Conservation (phyloP, 2,113 vertebrate genomes). For the Anhinga anhinga region DNA sequence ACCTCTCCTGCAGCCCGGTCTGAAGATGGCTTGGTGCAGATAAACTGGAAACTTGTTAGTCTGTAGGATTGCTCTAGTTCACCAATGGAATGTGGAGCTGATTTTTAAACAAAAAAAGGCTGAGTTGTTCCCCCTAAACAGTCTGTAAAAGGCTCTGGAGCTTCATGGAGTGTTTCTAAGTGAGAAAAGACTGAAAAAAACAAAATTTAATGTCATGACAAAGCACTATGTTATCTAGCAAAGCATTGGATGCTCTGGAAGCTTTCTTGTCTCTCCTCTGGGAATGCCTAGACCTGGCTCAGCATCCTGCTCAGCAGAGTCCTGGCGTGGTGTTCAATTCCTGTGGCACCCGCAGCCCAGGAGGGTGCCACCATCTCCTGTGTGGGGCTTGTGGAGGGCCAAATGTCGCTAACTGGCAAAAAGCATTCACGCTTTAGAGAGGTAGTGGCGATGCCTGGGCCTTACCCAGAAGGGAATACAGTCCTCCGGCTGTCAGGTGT, state of each 20-base stretch:
- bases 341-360: background rate
- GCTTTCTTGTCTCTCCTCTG: background rate
- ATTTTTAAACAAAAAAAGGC: background rate
- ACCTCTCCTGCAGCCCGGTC: background rate
- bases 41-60: background rate
- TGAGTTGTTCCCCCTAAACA: background rate
- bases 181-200: background rate
- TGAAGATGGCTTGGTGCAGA: background rate
- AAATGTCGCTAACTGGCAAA: background rate
- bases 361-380: background rate
- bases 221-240: background rate
- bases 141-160: background rate
- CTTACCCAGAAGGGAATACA: background rate
- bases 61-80: background rate
- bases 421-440: background rate
- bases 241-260: background rate
- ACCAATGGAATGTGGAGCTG: background rate
- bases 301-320: background rate
- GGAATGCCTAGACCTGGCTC: background rate
- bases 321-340: background rate
- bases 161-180: background rate
- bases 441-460: background rate
- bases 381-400: background rate
- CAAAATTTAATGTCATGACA: background rate
- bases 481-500: background rate